Base-by-base conservation (phyloP, 2,797 vertebrate species). In the Fundulus diaphanus region DNA sequence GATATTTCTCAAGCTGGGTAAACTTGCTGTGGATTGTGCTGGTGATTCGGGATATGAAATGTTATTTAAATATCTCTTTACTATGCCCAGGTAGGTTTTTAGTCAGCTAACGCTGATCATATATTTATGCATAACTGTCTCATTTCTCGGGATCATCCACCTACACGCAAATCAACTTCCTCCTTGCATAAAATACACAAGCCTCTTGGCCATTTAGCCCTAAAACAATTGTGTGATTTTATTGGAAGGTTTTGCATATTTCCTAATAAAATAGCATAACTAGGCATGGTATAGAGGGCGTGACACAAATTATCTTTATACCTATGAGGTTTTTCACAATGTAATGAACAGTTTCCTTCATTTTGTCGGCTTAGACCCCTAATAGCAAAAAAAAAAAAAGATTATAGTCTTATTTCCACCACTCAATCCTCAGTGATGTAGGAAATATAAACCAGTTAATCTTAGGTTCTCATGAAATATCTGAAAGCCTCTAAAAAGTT, bases 361-460 rank as follows among this genome's bases (percentile, higher is more conserved):
- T 42, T 40, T 13, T 49, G 48, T 18, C 20, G 16, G 48, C 18
- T 49, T 20, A 20, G 9, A n/a, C 22, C 12, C 33, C 33, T 12
- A 63, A 37, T 13, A 12, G 20, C 22, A 22, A 37, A 70, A 31
- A 67, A 51, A 56, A 13, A 18, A 71, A 24, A 42, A 2, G 1
- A 85, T 63, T 61, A 70, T 27, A 27, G 66, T 40, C 0, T 68
- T 27, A 79, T 84, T 88, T 80, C 82, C 42, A 0, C 29, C 57
- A 44, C 49, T 52, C 73, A 80, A 69, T 80, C 75, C 67, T 72
- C 73, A 66, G 42, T 69, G 77, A 40, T 77, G 76, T 87, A 67
- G 76, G 76, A 81, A 80, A 61, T 52, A 24, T 46, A 51, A 72
- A 51, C 65, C 12, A 56, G 46, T 80, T 57, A 27, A 27, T 9